Base-by-base conservation (phyloP, 2,797 vertebrate species). In the Pseudochaenichthys georgianus region DNA sequence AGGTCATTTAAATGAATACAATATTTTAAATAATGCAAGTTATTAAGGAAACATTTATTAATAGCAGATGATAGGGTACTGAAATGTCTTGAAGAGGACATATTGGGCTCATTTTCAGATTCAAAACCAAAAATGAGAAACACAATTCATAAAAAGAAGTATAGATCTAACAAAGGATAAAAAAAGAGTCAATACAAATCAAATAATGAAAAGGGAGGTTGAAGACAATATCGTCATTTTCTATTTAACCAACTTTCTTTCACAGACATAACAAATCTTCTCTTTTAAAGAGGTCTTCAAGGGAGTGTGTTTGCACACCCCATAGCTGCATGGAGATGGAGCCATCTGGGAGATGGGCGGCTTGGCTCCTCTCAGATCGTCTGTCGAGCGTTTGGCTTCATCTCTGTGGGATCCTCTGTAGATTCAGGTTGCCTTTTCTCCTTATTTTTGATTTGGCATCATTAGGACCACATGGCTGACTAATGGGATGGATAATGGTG, bases 331-430 rank as follows among this genome's bases (percentile, higher is more conserved):
- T 77, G 75, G 77, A 54, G 75, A 88, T 76, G 34, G 74, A 88
- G 87, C 91, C 91, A 92, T 91, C 88, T 92, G 90, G 83, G 83
- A 86, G 75, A 84, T 84, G 87, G 90, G 88, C 80, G 82, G 70
- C 75, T 91, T 88, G 88, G 89, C 91, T 86, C 62, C 74, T 73
- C 78, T 61, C 70, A 77, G 64, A 77, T 86, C 61, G 64, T 90
- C 83, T 90, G 87, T 90, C 82, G 72, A 63, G 69, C 71, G 50
- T 79, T 88, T 82, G 80, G 80, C 82, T 74, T 64, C 9, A 47
- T 84, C 79, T 83, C 82, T 78, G 45, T 63, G 77, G 75, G 80
- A 83, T 81, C 83, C 73, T 90, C 83, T 82, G 60, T 60, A 64
- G 73, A 85, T 70, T 86, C 70, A 82, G 68, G 70, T 84, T 74